A percentile compares a stretch with the other conserved stretches of the same genome.
Evolutionary conservation across 2,113 vertebrate species (phyloP).

Genomic region (Hymenochirus boettgeri): DNA sequence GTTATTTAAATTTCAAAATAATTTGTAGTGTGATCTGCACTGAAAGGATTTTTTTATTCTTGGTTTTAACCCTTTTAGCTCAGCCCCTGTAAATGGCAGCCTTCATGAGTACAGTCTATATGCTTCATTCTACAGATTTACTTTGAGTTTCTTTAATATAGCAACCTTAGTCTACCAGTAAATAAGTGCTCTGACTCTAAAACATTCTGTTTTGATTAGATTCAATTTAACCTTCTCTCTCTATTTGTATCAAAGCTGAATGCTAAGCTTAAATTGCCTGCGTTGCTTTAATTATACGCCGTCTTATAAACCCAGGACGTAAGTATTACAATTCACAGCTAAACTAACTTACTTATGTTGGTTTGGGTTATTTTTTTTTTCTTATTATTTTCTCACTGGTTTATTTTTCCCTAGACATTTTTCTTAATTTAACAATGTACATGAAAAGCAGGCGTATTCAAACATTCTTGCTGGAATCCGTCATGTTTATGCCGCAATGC

Average conservation of each 20-base stretch:
- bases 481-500: slow-evolving; percentile 33
- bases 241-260: background rate
- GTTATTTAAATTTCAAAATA: too few relatives aligned
- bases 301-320: too few relatives aligned
- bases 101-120: too few relatives aligned
- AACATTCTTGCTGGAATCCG: slow-evolving; percentile 19
- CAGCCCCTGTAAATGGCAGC: too few relatives aligned
- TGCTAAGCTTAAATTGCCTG: background rate
- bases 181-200: background rate
- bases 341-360: background rate
- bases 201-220: background rate
- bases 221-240: background rate
- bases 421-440: slow-evolving; percentile 8
- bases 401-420: slow-evolving; percentile 22
- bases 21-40: too few relatives aligned
- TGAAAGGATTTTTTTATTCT: too few relatives aligned
- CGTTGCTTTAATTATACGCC: background rate
- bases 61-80: too few relatives aligned
- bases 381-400: background rate
- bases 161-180: too few relatives aligned
- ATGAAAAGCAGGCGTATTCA: slow-evolving; percentile 17
- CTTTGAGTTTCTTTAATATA: too few relatives aligned
- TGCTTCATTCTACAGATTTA: too few relatives aligned
- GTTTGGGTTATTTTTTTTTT: background rate
- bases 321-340: too few relatives aligned